Evolutionary conservation across 1,140 invertebrate genomes (phyloP).

Genomic region (Drosophila nebulosa): DNA sequence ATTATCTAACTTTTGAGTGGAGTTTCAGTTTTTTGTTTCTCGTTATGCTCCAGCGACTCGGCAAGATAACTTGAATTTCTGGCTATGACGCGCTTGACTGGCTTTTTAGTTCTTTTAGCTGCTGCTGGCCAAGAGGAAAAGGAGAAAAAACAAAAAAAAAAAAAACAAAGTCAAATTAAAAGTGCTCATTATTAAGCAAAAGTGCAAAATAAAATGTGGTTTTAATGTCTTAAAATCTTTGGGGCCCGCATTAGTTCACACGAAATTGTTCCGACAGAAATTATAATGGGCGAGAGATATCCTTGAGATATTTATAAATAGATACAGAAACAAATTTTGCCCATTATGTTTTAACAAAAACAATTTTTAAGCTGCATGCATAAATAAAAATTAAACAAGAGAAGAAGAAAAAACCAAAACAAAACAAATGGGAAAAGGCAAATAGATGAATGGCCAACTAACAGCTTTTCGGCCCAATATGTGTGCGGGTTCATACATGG

Average conservation of each 20-base stretch:
- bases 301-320: slow-evolving; percentile 50
- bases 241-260: slow-evolving; percentile 52
- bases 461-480: slow-evolving; percentile 4
- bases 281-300: slow-evolving; percentile 67
- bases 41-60: slow-evolving; percentile 41
- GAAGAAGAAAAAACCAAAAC: slow-evolving; percentile 36
- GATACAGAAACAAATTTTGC: slow-evolving; percentile 56
- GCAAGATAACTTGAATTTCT: slow-evolving; percentile 68
- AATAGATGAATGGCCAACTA: slow-evolving; percentile 6
- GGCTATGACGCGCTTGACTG: slow-evolving; percentile 50
- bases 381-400: slow-evolving; percentile 63
- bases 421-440: slow-evolving; percentile 21
- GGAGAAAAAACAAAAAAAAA: not conserved
- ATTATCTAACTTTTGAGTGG: slow-evolving; percentile 56
- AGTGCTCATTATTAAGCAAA: slow-evolving; percentile 11
- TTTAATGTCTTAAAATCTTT: slow-evolving; percentile 29
- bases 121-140: no score
- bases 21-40: not conserved
- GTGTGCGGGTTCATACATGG: slow-evolving; percentile 32
- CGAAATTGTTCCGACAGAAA: slow-evolving; percentile 30
- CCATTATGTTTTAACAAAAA: slow-evolving; percentile 67
- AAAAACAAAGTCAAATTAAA: not conserved
- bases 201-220: slow-evolving; percentile 50
- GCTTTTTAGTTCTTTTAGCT: slow-evolving; percentile 42
- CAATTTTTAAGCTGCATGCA: slow-evolving; percentile 57